These are phyloP conservation scores for Dicrostonyx torquatus DNA, from an alignment of 2,797 vertebrate species.

Conservation along the genomic window DNA sequence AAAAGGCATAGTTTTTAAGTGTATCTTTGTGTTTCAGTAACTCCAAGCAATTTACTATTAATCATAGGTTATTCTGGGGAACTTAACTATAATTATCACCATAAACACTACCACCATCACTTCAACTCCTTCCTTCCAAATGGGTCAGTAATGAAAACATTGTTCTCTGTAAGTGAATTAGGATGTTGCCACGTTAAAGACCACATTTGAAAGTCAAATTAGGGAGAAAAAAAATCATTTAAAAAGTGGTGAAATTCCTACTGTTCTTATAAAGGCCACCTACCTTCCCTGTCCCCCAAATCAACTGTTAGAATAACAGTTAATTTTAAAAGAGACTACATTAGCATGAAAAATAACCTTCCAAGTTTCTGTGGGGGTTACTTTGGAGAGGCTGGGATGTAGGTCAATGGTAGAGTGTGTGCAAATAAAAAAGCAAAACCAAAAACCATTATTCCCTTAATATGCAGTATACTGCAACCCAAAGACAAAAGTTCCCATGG, in stretches of 20 bases:
- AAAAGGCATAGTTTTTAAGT: slow-evolving; percentile 25
- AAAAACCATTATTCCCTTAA: not conserved
- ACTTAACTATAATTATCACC: not conserved
- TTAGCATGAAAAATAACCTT: slow-evolving; percentile 13
- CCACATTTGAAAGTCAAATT: slow-evolving; percentile 62
- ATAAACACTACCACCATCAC: not conserved
- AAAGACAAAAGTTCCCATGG: slow-evolving; percentile 33
- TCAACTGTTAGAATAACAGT: slow-evolving; percentile 40
- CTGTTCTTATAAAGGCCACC: slow-evolving; percentile 23
- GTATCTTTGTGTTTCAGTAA: slow-evolving; percentile 53
- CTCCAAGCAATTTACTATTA: slow-evolving; percentile 43
- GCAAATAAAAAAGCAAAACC: not conserved
- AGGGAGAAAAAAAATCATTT: slow-evolving; percentile 33
- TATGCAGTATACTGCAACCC: not conserved
- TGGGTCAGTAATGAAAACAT: slow-evolving; percentile 11
- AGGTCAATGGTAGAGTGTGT: not conserved
- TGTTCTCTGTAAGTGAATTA: slow-evolving; percentile 45
- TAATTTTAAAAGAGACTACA: slow-evolving; percentile 46
- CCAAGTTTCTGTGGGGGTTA: slow-evolving; percentile 30
- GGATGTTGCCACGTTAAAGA: not conserved
- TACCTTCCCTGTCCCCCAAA: not conserved
- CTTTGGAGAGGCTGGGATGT: not conserved
- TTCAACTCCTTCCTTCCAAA: slow-evolving; percentile 50
- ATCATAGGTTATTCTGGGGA: slow-evolving; percentile 39
- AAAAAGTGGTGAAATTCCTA: slow-evolving; percentile 27